Evolutionary conservation across 1,140 invertebrate species (phyloP), one percentile per base, ranked within the genome.

Genomic region (Cotesia glomerata): DNA sequence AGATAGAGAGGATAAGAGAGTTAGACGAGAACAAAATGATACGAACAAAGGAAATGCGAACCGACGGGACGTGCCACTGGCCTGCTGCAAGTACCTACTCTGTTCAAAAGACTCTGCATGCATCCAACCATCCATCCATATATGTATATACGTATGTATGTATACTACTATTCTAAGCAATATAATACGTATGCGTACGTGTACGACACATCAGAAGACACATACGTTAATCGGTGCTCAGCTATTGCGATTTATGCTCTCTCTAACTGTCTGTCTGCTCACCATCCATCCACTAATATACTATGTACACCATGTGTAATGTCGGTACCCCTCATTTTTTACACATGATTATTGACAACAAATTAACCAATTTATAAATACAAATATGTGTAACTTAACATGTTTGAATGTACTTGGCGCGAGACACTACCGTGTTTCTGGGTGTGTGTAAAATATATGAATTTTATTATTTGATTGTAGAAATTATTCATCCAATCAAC

Each of bases 31-130:
- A 39, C 35, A 61, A 7, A 34, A 11, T 39, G 16, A 61, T 56
- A 18, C 39, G 36, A 51, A 70, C 68, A 70, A 70, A 70, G 68
- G 68, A 63, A 70, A 70, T 62, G 52, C 52, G 32, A 52, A 45
- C 34, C 54, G 56, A 69, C 67, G 39, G 65, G 35, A 69, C 54
- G 56, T 69, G 67, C 56, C 67, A 61, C 56, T 69, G 58, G 51
- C 54, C 56, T 45, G 45, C 65, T 45, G 35, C 52, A 34, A 62
- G 59, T 39, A 16, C 32, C 59, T 62, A 45, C 39, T 45, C 39
- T 45, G 11, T 7, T 45, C 39, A 45, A 45, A 45, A 45, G 39
- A 45, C 5, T 45, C 1, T 11, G 39, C 11, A 45, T 26, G 26
- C 26, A 26, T 26, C 26, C 26, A 26, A 26, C 26, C 26, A 26